Evolutionary conservation across 2,113 vertebrate species (phyloP).

Genomic region (Xiphophorus maculatus): DNA sequence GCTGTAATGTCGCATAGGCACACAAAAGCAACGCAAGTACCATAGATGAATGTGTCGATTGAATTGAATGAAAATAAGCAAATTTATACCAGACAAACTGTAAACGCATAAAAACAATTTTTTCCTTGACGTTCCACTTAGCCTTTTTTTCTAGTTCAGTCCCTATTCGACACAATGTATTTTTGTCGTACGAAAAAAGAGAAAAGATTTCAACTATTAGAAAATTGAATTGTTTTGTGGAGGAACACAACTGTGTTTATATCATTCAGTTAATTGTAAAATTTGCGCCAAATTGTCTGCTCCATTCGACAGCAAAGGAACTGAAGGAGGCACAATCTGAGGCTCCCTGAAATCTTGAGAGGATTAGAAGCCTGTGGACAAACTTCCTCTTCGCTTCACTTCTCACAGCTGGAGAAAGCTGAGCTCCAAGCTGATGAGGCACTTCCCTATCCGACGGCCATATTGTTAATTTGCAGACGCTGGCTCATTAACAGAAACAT

Average conservation of each 20-base stretch:
- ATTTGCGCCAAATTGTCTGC: no score
- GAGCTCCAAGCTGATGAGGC: neutral
- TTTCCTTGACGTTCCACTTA: no score
- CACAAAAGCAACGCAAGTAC: neutral
- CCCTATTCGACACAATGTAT: no score
- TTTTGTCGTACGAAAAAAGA: no score
- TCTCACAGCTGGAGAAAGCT: conserved; percentile 25
- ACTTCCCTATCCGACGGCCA: neutral
- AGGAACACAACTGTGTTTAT: no score
- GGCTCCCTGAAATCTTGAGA: neutral
- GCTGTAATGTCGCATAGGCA: neutral
- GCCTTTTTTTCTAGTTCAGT: no score
- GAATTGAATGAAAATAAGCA: no score
- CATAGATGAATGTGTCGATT: neutral
- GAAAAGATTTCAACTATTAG: no score
- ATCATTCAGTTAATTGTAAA: no score
- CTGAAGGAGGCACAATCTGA: conserved; percentile 3
- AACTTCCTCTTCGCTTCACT: conserved; percentile 1
- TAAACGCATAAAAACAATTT: no score
- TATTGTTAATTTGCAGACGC: conserved; percentile 14
- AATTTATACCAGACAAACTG: no score
- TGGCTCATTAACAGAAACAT: conserved; percentile 31
- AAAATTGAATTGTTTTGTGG: no score
- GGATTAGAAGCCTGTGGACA: conserved; percentile 1
- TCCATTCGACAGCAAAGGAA: neutral